Conservation (phyloP, 2,888 invertebrate genomes). For the Didymodactylos carnosus region DNA sequence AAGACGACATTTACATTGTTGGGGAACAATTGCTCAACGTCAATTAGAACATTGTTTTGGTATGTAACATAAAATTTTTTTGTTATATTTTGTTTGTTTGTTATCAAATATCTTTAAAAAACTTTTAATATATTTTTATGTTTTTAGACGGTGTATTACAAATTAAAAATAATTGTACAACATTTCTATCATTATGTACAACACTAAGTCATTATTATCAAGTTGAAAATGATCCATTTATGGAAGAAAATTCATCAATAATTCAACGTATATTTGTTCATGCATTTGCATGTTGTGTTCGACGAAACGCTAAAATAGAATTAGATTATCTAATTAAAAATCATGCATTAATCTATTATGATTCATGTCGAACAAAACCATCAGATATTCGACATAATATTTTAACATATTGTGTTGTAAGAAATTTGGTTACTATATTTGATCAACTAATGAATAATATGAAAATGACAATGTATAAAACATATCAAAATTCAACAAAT, state of each 20-base stretch:
- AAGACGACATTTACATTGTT: not conserved
- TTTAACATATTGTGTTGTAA: not conserved
- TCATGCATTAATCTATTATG: not conserved
- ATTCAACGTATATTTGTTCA: not conserved
- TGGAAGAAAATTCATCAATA: not conserved
- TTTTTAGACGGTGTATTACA: not conserved
- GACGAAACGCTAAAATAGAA: not conserved
- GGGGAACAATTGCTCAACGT: not conserved
- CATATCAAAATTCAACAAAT: not conserved
- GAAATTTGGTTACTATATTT: not conserved
- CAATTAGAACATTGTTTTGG: not conserved
- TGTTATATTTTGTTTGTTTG: no score
- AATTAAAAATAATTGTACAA: not conserved
- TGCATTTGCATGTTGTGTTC: not conserved
- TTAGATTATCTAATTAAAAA: not conserved
- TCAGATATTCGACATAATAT: conserved; percentile 1
- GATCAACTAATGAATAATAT: not conserved
- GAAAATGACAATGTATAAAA: not conserved
- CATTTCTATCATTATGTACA: not conserved
- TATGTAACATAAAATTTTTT: not conserved
- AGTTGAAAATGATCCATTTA: not conserved
- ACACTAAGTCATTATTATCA: not conserved
- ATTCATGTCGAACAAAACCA: not conserved
- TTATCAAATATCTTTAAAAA: no score
- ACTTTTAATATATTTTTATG: not conserved